phyloP scores from a whole-genome alignment of 2,113 vertebrate species.

The Clupea harengus region DNA sequence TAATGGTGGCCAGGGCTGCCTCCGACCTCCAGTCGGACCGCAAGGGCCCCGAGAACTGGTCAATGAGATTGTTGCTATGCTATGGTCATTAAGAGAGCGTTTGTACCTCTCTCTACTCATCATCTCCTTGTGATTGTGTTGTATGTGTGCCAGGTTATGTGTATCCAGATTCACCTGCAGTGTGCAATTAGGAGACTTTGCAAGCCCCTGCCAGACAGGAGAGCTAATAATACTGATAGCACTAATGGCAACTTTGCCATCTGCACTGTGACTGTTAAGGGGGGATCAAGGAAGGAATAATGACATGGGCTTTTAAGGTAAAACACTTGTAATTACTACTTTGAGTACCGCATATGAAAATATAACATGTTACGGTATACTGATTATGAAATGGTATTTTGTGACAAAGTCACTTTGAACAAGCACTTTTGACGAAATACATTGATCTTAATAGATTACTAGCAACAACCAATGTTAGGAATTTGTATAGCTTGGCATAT shows the following conservation, averaged over 20 bases:
- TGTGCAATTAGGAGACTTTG: not conserved
- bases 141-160: not conserved
- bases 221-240: not conserved
- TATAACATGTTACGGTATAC: too few species aligned
- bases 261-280: not conserved
- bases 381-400: too few species aligned
- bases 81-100: not conserved
- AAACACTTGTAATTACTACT: not conserved
- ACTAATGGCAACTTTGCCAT: conserved; percentile 1
- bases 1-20: not conserved
- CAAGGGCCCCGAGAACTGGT: not conserved
- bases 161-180: not conserved
- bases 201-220: not conserved
- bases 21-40: not conserved
- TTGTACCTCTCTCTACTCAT: not conserved
- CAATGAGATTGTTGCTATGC: not conserved
- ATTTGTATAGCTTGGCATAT: too few species aligned
- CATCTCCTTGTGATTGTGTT: not conserved
- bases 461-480: too few species aligned
- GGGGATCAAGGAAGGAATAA: not conserved
- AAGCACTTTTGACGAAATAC: too few species aligned
- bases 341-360: not conserved
- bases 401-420: too few species aligned
- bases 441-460: too few species aligned
- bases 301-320: not conserved